Conservation (phyloP, 2,888 invertebrate species). For the Synergus itoensis region DNA sequence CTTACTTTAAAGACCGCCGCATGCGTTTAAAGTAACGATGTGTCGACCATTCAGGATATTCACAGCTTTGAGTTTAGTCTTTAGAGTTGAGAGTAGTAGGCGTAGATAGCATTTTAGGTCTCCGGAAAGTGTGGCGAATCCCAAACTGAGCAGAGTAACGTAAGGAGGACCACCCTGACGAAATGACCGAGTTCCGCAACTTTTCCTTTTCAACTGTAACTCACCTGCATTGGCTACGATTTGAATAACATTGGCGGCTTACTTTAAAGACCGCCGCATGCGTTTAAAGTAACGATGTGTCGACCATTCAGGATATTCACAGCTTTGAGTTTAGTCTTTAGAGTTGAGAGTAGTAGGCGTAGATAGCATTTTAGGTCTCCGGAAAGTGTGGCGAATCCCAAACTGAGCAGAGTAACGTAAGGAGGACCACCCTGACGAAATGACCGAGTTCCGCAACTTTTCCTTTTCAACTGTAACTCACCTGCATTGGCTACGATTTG, state of each 20-base stretch:
- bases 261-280: slow-evolving; percentile 1
- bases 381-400: slow-evolving; percentile 33
- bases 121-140: slow-evolving; percentile 33
- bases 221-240: slow-evolving; percentile 27
- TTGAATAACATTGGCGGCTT: slow-evolving; percentile 28
- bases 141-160: slow-evolving; percentile 21
- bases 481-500: slow-evolving; percentile 29
- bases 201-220: slow-evolving; percentile 16
- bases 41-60: slow-evolving; percentile 23
- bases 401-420: slow-evolving; percentile 25
- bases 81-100: not conserved
- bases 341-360: slow-evolving; percentile 12
- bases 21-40: slow-evolving; percentile 32
- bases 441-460: slow-evolving; percentile 37
- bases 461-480: slow-evolving; percentile 13
- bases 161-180: slow-evolving; percentile 23
- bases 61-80: slow-evolving; percentile 22
- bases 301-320: slow-evolving; percentile 20
- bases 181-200: slow-evolving; percentile 36
- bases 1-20: slow-evolving; percentile 6
- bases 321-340: slow-evolving; percentile 11
- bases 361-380: not conserved
- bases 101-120: slow-evolving; percentile 3
- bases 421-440: slow-evolving; percentile 27
- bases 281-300: slow-evolving; percentile 37